These are phyloP conservation scores for Andrena flavipes DNA, from an alignment of 2,888 invertebrate genomes.

Conservation along the genomic window DNA sequence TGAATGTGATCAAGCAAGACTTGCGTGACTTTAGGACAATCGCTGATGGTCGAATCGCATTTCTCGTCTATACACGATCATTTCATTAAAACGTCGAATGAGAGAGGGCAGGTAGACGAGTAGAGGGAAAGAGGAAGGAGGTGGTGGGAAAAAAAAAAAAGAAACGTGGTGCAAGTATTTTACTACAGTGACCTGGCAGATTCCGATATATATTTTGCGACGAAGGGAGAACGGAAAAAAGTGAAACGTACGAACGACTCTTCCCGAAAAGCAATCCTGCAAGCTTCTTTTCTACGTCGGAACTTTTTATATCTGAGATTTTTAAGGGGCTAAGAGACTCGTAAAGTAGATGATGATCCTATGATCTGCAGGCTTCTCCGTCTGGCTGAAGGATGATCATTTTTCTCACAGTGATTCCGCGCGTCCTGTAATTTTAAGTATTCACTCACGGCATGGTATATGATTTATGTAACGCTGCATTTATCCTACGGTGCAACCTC, in stretches of 20 bases:
- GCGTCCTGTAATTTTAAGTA: conserved; percentile 42
- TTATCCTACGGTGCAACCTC: conserved; percentile 33
- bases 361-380: not conserved
- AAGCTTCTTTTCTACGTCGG: conserved; percentile 38
- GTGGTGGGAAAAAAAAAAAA: not conserved
- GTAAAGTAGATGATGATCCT: not conserved
- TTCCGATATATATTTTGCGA: conserved; percentile 64
- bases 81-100: conserved; percentile 17
- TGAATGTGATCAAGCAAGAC: conserved; percentile 34
- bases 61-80: conserved; percentile 14
- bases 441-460: not conserved
- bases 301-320: conserved; percentile 41
- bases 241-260: conserved; percentile 31
- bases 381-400: not conserved
- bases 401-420: conserved; percentile 5
- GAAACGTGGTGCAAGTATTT: conserved; percentile 58
- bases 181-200: conserved; percentile 67
- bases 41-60: conserved; percentile 14
- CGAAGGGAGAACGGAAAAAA: conserved; percentile 5
- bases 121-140: conserved; percentile 2
- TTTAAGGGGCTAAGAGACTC: conserved; percentile 8
- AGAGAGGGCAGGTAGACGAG: not conserved
- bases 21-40: conserved; percentile 26
- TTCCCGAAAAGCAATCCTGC: conserved; percentile 17
- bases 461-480: conserved; percentile 43